Conservation (phyloP, 2,888 invertebrate species). For the Agrochola litura region DNA sequence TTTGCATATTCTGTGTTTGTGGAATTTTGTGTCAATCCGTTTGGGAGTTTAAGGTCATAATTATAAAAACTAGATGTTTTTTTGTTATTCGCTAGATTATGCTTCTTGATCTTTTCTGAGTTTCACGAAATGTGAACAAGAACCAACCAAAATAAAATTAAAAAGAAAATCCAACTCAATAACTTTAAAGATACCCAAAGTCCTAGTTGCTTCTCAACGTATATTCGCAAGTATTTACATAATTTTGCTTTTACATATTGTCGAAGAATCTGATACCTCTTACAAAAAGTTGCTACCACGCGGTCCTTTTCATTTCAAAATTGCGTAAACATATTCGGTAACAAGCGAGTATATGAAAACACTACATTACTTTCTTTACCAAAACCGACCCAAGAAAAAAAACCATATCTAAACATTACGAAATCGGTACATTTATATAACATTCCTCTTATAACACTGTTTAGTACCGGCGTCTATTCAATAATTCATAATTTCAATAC, state of each 20-base stretch:
- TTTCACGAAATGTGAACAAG: neutral
- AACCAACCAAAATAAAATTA: neutral
- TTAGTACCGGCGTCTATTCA: slow-evolving; percentile 78
- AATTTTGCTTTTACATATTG: neutral
- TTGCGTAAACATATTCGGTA: slow-evolving; percentile 1
- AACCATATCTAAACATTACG: slow-evolving; percentile 22
- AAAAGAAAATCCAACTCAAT: neutral
- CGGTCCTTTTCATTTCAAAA: slow-evolving; percentile 4
- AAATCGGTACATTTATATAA: slow-evolving; percentile 61
- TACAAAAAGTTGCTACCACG: neutral
- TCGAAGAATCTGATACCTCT: neutral
- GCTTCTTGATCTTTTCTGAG: neutral
- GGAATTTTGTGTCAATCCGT: slow-evolving; percentile 39
- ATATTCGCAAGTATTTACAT: neutral
- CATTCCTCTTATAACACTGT: slow-evolving; percentile 70
- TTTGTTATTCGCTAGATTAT: slow-evolving; percentile 2
- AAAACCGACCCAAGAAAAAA: slow-evolving; percentile 3
- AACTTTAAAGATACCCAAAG: neutral
- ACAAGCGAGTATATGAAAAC: neutral
- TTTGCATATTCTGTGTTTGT: slow-evolving; percentile 49
- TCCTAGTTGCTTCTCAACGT: neutral
- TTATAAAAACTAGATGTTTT: slow-evolving; percentile 3
- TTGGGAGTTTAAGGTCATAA: slow-evolving; percentile 29
- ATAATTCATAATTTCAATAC: slow-evolving; percentile 86
- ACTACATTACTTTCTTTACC: neutral